Evolutionary conservation across 1,140 invertebrate species (phyloP), one percentile per base, ranked within the genome.

Genomic region (Megalopta genalis): DNA sequence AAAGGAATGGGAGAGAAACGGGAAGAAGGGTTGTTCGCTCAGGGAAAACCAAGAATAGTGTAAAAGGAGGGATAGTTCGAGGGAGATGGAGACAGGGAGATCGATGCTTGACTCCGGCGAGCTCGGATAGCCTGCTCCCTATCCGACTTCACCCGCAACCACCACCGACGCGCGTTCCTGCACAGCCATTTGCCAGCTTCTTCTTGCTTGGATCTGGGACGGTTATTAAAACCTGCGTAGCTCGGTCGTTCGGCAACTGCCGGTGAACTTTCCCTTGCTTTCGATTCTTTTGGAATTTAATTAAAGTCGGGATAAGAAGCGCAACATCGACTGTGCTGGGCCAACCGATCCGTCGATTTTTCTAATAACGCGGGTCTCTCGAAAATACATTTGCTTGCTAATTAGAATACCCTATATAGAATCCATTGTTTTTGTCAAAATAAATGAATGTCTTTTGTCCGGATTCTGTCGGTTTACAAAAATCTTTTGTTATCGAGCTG

Each of bases 101-200:
- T 90, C 90, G 88, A 90, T 89, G 87, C 84, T 86, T 85, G 87
- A 87, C 85, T 88, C 77, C 83, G 63, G 64, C 77, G 80, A 66
- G 77, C 66, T 77, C 62, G 82, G 65, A 80, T 73, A 82, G 46
- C 65, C 81, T 76, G 65, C 80, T 75, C 77, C 66, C 71, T 63
- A 60, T 77, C 82, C 71, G 73, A 76, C 84, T 86, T 80, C 54
- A 57, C 6, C 71, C 73, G 79, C 52, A 81, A 63, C 77, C 78
- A 73, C 66, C 77, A 76, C 77, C 85, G 65, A 84, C 76, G 85
- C 82, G n/a, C n/a, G n/a, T n/a, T 72, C 80, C 83, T 42, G 39
- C 49, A 81, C 86, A 86, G 87, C 86, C 89, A 90, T 90, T 90
- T 90, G 87, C 88, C 89, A 90, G 87, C 83, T 88, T 89, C 81